phyloP scores from a whole-genome alignment of 2,888 invertebrate species.

The Xestia sexstrigata region DNA sequence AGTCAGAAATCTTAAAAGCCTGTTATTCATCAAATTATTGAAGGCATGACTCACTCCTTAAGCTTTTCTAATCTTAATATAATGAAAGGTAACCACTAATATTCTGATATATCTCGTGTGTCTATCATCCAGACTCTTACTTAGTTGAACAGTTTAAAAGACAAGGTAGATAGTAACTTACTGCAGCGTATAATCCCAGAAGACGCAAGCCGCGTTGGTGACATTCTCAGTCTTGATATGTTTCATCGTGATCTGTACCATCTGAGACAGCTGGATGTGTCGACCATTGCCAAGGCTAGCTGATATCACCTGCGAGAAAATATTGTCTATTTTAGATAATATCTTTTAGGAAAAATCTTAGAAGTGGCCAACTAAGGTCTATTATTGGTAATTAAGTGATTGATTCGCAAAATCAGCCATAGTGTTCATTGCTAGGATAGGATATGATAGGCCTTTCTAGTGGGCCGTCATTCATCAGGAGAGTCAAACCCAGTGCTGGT shows the following conservation, averaged over 20 bases:
- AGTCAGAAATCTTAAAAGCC: too few species aligned
- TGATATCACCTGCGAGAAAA: constrained; percentile 92
- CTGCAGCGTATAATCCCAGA: constrained; percentile 97
- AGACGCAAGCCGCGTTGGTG: constrained; percentile 97
- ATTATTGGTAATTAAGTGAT: not conserved
- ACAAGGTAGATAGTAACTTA: constrained; percentile 79
- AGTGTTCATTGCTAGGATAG: too few species aligned
- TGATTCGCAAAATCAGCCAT: not conserved
- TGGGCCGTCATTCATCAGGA: too few species aligned
- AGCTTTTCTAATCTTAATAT: too few species aligned
- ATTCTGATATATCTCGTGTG: too few species aligned
- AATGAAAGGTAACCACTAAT: too few species aligned
- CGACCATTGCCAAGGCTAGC: constrained; percentile 97
- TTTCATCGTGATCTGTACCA: constrained; percentile 95
- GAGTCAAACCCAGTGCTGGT: too few species aligned
- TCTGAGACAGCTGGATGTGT: constrained; percentile 96
- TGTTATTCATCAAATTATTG: too few species aligned
- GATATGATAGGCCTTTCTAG: too few species aligned
- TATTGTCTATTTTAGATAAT: not conserved
- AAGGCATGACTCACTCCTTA: too few species aligned
- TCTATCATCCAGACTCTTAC: too few species aligned
- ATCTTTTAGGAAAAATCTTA: not conserved
- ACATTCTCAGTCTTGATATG: constrained; percentile 97
- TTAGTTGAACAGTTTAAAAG: too few species aligned
- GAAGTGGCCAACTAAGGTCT: not conserved